Evolutionary conservation across 1,140 invertebrate genomes (phyloP).

Genomic region (Leptinotarsa lineolata): DNA sequence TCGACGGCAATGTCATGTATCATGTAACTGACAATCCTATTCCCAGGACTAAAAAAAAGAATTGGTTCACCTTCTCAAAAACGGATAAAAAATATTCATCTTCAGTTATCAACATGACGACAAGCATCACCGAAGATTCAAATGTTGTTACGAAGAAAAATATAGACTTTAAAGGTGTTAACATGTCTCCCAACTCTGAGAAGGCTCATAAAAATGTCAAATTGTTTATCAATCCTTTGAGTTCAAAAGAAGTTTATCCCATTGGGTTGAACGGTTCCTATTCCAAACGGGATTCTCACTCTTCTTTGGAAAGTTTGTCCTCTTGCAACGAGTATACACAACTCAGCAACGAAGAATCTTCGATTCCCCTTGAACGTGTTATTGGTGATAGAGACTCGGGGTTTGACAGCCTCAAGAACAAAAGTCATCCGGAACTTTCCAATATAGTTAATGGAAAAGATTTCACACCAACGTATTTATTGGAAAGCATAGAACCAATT

Average conservation of each 20-base stretch:
- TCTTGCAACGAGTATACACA: slow-evolving; percentile 45
- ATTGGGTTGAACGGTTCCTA: slow-evolving; percentile 52
- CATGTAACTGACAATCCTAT: slow-evolving; percentile 64
- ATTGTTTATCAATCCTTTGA: slow-evolving; percentile 62
- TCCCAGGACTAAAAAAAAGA: slow-evolving; percentile 51
- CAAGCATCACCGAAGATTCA: slow-evolving; percentile 50
- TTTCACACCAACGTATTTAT: slow-evolving; percentile 35
- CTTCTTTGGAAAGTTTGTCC: slow-evolving; percentile 52
- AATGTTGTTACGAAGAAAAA: slow-evolving; percentile 52
- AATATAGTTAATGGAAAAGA: slow-evolving; percentile 33
- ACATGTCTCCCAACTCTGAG: slow-evolving; percentile 45
- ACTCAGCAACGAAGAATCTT: slow-evolving; percentile 45
- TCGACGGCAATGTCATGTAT: slow-evolving; percentile 85
- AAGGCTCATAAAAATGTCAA: slow-evolving; percentile 54
- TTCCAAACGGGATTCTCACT: slow-evolving; percentile 49
- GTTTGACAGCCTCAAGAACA: slow-evolving; percentile 40
- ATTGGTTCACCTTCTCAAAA: slow-evolving; percentile 53
- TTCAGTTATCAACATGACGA: slow-evolving; percentile 49
- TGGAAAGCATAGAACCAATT: slow-evolving; percentile 51
- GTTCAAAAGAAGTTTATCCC: slow-evolving; percentile 53
- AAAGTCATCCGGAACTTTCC: slow-evolving; percentile 35
- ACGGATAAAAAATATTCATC: slow-evolving; percentile 47
- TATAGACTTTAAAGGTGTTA: slow-evolving; percentile 51
- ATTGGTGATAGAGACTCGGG: slow-evolving; percentile 43
- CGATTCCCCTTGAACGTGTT: slow-evolving; percentile 22